phyloP scores from a whole-genome alignment of 2,797 vertebrate genomes.

The Yasuhikotakia modesta region DNA sequence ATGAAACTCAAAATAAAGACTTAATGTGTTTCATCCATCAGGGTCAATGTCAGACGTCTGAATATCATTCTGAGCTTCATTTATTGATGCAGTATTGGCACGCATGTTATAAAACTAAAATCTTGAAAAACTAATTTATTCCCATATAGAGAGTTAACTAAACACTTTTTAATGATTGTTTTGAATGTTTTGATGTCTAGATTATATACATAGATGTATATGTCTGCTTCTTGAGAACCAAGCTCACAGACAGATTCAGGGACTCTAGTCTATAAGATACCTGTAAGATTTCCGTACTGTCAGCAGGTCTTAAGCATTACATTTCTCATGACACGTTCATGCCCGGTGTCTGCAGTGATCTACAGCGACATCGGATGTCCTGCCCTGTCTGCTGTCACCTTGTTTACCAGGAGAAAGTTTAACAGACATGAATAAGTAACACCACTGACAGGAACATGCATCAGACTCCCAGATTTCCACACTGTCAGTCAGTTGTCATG shows the following conservation, averaged over 20 bases:
- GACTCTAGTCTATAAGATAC: slow-evolving; percentile 14
- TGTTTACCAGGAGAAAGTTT: slow-evolving; percentile 32
- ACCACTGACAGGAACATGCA: slow-evolving; percentile 62
- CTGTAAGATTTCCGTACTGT: slow-evolving; percentile 13
- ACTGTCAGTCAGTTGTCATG: slow-evolving; percentile 52
- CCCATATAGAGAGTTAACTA: no score
- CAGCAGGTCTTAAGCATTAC: no score
- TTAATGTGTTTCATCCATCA: slow-evolving; percentile 16
- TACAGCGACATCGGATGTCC: slow-evolving; percentile 35
- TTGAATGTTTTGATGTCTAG: no score
- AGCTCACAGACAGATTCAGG: not conserved
- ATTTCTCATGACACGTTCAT: slow-evolving; percentile 17
- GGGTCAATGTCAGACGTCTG: not conserved
- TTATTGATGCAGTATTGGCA: not conserved
- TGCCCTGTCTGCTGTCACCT: slow-evolving; percentile 34
- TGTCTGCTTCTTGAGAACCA: not conserved
- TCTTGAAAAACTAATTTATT: not conserved
- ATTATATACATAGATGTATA: no score
- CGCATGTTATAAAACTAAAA: not conserved
- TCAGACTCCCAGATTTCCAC: slow-evolving; percentile 52
- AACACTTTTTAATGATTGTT: no score
- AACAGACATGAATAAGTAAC: slow-evolving; percentile 66
- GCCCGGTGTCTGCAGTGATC: slow-evolving; percentile 32
- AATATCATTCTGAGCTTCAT: not conserved
- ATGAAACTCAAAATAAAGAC: slow-evolving; percentile 20